These are phyloP conservation scores for Temnothorax unifasciatus DNA, from an alignment of 2,888 invertebrate species.

Conservation along the genomic window DNA sequence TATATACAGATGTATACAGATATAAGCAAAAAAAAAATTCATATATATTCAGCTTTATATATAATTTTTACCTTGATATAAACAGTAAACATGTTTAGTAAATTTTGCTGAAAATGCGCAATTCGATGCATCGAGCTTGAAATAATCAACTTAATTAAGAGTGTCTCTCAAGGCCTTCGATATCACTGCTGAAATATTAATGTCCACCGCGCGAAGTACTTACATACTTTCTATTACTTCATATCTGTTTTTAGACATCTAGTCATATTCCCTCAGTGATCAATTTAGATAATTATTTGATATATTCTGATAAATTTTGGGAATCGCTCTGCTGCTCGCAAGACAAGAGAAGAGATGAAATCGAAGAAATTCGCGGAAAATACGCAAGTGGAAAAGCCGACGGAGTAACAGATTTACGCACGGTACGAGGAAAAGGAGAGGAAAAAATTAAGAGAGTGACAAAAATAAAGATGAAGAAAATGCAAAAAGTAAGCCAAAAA, in stretches of 20 bases:
- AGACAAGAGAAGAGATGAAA: not conserved
- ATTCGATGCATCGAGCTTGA: not conserved
- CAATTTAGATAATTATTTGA: constrained; percentile 1
- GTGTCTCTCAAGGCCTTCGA: not conserved
- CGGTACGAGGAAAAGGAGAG: not conserved
- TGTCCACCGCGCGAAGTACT: not conserved
- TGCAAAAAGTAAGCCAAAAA: not conserved
- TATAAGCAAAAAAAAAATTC: no score
- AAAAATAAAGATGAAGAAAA: not conserved
- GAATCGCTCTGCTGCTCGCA: not conserved
- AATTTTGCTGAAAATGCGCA: not conserved
- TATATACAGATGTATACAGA: no score
- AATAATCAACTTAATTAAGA: not conserved
- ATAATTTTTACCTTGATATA: no score
- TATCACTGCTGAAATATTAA: not conserved
- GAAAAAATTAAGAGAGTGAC: not conserved
- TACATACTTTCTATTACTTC: constrained; percentile 10
- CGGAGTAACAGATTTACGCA: not conserved
- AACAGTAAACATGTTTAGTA: no score
- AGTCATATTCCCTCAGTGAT: constrained; percentile 4
- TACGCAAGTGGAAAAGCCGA: not conserved
- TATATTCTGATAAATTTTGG: not conserved
- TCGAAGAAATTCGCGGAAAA: not conserved
- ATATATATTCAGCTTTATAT: no score
- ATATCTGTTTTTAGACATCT: constrained; percentile 16